A percentile compares a stretch with the other conserved stretches of the same genome.
These are phyloP conservation scores for Sipha flava DNA, from an alignment of 1,140 invertebrate species.

Conservation along the genomic window DNA sequence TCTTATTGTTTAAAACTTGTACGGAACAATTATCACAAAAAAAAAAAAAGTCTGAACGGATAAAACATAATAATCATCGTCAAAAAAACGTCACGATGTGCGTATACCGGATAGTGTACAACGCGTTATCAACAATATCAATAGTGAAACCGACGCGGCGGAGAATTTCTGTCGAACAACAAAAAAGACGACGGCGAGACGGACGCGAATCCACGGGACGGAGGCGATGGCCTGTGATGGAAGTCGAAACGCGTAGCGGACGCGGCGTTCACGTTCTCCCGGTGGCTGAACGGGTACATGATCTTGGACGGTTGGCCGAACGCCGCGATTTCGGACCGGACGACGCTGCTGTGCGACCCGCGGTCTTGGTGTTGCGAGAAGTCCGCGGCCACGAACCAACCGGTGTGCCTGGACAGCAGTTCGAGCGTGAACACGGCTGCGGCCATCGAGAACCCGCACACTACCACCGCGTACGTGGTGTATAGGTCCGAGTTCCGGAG, in stretches of 20 bases:
- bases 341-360: background rate
- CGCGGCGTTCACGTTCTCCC: background rate
- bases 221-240: no score
- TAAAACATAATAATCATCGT: no score
- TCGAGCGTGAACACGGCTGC: constrained; percentile 56
- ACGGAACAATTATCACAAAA: no score
- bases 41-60: no score
- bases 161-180: background rate
- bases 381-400: background rate
- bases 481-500: constrained; percentile 57
- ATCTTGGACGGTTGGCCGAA: background rate
- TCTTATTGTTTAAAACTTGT: no score
- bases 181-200: background rate
- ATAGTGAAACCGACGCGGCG: background rate
- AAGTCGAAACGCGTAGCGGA: background rate
- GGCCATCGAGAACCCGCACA: constrained; percentile 54
- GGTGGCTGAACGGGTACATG: constrained; percentile 18
- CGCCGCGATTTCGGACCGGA: background rate
- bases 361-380: background rate
- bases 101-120: no score
- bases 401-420: constrained; percentile 42
- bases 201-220: background rate
- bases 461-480: constrained; percentile 60
- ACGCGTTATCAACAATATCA: background rate
- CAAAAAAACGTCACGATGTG: no score